Conservation (phyloP, 2,797 vertebrate species). For the Kryptolebias ocellatus region DNA sequence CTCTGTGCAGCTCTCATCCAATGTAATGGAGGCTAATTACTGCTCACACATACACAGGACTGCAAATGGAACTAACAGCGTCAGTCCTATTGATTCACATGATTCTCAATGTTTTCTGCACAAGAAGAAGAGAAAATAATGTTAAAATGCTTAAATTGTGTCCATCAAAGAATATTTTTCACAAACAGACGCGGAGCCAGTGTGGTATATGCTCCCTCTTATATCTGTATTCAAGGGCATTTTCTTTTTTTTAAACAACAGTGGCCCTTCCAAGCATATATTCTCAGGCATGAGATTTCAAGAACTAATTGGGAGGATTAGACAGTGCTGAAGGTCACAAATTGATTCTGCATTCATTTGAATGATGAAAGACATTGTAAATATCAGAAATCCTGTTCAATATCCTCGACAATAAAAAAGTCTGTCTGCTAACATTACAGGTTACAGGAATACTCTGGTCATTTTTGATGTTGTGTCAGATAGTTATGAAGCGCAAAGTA, state of each 20-base stretch:
- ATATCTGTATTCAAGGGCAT: background rate
- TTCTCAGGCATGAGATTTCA: background rate
- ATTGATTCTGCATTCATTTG: slow-evolving; percentile 6
- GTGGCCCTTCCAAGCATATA: background rate
- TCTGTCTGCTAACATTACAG: background rate
- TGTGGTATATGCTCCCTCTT: background rate
- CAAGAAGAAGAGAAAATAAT: slow-evolving; percentile 15
- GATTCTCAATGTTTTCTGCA: slow-evolving; percentile 50
- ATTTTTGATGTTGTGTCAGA: too few relatives aligned
- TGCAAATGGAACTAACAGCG: slow-evolving; percentile 60
- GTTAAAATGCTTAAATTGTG: slow-evolving; percentile 18
- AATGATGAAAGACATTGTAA: slow-evolving; percentile 11
- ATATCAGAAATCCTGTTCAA: slow-evolving; percentile 10
- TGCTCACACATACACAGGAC: slow-evolving; percentile 62
- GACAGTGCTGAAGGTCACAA: slow-evolving; percentile 13
- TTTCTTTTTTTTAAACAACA: background rate
- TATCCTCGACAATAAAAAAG: background rate
- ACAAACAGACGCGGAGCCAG: slow-evolving; percentile 1
- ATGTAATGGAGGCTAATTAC: slow-evolving; percentile 82
- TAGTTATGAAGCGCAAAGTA: too few relatives aligned
- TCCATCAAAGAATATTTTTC: slow-evolving; percentile 27
- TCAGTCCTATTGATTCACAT: slow-evolving; percentile 61
- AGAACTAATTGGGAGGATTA: slow-evolving; percentile 10
- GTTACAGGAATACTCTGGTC: too few relatives aligned
- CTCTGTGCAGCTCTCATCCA: slow-evolving; percentile 76